Evolutionary conservation across 2,113 vertebrate genomes (phyloP).

Genomic region (Brachyhypopomus gauderio): DNA sequence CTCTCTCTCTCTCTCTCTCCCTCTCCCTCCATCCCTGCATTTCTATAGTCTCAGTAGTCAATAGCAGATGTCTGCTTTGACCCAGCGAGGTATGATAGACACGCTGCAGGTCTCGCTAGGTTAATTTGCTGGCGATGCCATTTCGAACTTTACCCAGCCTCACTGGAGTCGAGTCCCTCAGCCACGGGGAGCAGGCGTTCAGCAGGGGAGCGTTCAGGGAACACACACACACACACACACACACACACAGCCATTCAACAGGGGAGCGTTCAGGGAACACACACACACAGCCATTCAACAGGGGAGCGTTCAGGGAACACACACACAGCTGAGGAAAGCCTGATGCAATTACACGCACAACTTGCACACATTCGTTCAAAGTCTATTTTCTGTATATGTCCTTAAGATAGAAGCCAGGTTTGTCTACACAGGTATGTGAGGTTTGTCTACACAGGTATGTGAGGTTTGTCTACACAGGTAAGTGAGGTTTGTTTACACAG

Average conservation of each 20-base stretch:
- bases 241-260: too few species aligned
- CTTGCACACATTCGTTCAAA: not conserved
- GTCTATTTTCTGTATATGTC: not conserved
- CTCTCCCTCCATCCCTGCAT: too few species aligned
- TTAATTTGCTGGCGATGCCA: constrained; percentile 28
- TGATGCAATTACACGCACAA: constrained; percentile 6
- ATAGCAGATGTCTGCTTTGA: constrained; percentile 21
- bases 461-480: too few species aligned
- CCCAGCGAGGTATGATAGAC: constrained; percentile 29
- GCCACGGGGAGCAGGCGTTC: not conserved
- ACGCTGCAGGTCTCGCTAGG: constrained; percentile 5
- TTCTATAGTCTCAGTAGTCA: constrained; percentile 24
- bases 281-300: too few species aligned
- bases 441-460: constrained; percentile 8
- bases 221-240: too few species aligned
- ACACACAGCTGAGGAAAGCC: constrained; percentile 30
- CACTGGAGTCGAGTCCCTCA: not conserved
- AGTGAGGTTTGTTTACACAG: too few species aligned
- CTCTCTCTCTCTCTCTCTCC: too few species aligned
- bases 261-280: too few species aligned
- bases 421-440: not conserved
- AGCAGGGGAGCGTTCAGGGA: too few species aligned
- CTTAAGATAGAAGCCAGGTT: not conserved
- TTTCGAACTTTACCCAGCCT: not conserved
- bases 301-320: not conserved